phyloP scores from a whole-genome alignment of 2,888 invertebrate species.

The Orthonychiurus folsomi region DNA sequence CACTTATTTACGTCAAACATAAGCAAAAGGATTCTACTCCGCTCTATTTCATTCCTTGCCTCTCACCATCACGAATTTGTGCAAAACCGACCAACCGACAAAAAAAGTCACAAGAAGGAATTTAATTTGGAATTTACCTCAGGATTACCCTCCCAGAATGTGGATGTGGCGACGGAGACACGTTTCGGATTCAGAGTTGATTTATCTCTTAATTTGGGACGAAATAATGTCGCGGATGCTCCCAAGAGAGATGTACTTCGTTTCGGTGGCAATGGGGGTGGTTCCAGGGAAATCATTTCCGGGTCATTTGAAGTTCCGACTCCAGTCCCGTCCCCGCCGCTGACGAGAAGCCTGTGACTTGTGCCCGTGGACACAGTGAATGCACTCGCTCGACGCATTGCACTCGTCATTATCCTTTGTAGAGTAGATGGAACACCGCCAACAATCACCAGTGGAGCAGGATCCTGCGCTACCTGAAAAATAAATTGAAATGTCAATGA shows the following conservation, averaged over 20 bases:
- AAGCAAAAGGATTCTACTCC: no score
- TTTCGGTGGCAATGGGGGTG: neutral
- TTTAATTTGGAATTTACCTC: slow-evolving; percentile 26
- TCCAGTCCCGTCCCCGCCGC: neutral
- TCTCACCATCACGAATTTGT: no score
- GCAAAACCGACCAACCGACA: no score
- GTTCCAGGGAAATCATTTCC: neutral
- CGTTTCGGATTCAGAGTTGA: slow-evolving; percentile 32
- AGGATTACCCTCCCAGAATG: slow-evolving; percentile 38
- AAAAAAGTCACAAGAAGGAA: no score
- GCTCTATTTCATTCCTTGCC: no score
- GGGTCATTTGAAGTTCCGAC: neutral
- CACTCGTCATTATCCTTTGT: neutral
- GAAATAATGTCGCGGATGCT: neutral
- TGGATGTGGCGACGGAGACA: slow-evolving; percentile 37
- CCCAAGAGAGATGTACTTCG: neutral
- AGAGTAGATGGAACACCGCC: neutral
- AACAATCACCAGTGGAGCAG: neutral
- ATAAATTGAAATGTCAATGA: neutral
- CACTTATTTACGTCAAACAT: no score
- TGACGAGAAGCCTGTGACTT: neutral
- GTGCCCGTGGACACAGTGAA: neutral
- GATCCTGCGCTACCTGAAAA: neutral
- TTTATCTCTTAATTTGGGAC: neutral
- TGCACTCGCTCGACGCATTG: neutral